Conservation (phyloP, 2,797 vertebrate genomes). For the Pitangus sulphuratus region DNA sequence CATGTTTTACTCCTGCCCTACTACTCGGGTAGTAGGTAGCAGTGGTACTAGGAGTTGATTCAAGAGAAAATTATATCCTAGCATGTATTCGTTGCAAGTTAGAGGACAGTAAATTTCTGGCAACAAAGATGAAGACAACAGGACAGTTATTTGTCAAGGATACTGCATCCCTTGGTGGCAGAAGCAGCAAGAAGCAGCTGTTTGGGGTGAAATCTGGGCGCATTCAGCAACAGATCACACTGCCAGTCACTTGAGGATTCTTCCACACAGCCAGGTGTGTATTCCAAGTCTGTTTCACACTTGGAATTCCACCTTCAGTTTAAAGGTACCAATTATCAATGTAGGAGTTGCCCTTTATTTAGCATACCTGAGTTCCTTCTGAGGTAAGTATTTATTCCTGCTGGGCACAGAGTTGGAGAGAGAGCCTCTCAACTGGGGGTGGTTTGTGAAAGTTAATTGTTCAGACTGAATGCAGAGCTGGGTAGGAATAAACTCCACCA, state of each 20-base stretch:
- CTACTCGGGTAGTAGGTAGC: too few relatives aligned
- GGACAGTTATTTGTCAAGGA: background rate
- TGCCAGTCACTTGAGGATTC: accelerated
- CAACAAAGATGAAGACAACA: background rate
- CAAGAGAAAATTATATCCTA: background rate
- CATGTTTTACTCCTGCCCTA: background rate
- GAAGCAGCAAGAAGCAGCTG: background rate
- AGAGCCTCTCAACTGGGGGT: accelerated
- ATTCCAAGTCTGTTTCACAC: too few relatives aligned
- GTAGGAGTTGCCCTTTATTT: background rate
- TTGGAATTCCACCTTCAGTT: background rate
- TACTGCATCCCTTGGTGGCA: background rate
- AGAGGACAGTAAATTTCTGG: background rate
- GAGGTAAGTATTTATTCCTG: background rate
- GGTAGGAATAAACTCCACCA: background rate
- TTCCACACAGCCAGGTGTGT: accelerated
- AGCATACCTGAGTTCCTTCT: background rate
- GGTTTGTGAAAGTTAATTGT: background rate
- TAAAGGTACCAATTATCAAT: background rate
- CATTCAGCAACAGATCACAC: background rate
- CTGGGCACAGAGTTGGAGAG: background rate
- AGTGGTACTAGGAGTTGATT: background rate
- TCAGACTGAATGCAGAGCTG: background rate
- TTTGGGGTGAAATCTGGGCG: background rate
- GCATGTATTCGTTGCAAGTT: background rate